phyloP scores from a whole-genome alignment of 1,140 invertebrate species.

The Teleogryllus occipitalis region DNA sequence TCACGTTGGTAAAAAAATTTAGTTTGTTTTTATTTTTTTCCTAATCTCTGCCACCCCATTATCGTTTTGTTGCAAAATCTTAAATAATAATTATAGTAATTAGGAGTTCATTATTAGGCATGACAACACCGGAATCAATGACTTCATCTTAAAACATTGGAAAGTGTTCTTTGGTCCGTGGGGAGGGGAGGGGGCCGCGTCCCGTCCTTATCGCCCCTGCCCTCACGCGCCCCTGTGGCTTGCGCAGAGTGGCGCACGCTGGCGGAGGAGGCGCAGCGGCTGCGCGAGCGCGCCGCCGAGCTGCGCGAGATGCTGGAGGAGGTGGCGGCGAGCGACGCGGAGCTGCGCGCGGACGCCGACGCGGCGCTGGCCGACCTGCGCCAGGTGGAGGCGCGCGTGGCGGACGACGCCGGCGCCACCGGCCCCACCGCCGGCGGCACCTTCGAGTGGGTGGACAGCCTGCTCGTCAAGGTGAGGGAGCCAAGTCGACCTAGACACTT shows the following conservation, averaged over 20 bases:
- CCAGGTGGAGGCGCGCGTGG: background rate
- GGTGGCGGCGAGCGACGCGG: background rate
- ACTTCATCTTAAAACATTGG: no score
- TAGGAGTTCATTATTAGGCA: no score
- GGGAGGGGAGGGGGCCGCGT: no score
- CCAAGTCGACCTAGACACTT: background rate
- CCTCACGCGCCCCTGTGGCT: background rate
- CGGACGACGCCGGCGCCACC: background rate
- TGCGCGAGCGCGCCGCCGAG: background rate
- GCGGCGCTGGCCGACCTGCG: background rate
- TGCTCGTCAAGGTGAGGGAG: constrained; percentile 67
- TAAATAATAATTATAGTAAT: no score
- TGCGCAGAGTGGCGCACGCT: background rate
- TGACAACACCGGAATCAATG: no score
- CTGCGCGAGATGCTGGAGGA: background rate
- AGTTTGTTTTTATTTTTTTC: no score
- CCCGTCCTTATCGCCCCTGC: no score
- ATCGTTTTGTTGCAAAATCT: no score
- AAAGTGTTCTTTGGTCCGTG: no score
- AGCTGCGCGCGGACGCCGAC: background rate
- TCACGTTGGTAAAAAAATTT: no score
- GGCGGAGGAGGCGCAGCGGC: background rate
- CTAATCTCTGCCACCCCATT: no score
- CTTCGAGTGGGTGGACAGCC: constrained; percentile 97
- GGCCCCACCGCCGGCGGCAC: constrained; percentile 55